Base-by-base conservation (phyloP, 2,888 invertebrate genomes). In the Agrochola lychnidis region DNA sequence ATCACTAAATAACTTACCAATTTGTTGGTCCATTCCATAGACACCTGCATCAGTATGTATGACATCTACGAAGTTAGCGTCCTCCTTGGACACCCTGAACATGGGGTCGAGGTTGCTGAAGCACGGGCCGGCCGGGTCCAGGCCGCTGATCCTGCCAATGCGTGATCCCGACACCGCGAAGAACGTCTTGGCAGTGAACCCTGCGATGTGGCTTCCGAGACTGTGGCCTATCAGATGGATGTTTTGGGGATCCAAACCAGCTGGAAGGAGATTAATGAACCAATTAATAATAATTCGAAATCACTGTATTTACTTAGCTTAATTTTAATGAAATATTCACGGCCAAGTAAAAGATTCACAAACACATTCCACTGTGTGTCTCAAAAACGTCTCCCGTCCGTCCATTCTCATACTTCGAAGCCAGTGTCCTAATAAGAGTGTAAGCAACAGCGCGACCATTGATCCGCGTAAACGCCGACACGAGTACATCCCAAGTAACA, bases 41-140 rank as follows among this genome's bases (percentile, higher is more conserved):
- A 95, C 94, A 0, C 95, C 96, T 1, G 88, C 93, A 66, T 96
- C 94, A 0, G 93, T 93, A 72, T 96, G 96, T 0, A 95, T 93
- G 1, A 92, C 94, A 66, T 95, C 95, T 0, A 96, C 95, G 64
- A 92, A 96, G 0, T 84, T 87, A 0, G 96, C 96, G 67, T 96
- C 96, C 0, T 91, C 85, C 0, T 80, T 63, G 68, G 92, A 89
- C 9, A 96, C 88, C 62, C 94, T 78, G 9, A 94, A 59, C 0
- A 89, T 88, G 0, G 86, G 79, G 0, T 92, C 91, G 1, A 95
- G 87, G 51, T 93, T 81, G 63, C 91, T 91, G 92, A 96, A 96
- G 92, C 96, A 96, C 0, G 96, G 96, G 0, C 96, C 96, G 0
- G 96, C 96, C 0, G 96, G 96, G 89, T 96, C 96, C 79, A 96